phyloP scores from a whole-genome alignment of 2,113 vertebrate species.

The Glareola pratincola region DNA sequence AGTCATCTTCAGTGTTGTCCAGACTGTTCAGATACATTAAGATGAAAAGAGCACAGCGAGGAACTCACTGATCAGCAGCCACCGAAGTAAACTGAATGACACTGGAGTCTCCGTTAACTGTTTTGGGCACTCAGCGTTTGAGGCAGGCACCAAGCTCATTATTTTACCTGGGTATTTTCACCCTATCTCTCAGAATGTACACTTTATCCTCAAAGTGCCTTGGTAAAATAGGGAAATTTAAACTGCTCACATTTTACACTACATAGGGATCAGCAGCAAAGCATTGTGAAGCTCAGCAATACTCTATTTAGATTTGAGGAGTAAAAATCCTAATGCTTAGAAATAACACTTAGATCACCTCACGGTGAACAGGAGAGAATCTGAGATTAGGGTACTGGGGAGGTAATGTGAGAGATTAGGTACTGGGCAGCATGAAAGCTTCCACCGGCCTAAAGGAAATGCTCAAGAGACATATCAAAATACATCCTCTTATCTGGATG shows the following conservation, averaged over 20 bases:
- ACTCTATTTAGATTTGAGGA: neutral
- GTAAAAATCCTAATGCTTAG: neutral
- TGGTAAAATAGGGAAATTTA: neutral
- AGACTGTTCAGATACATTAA: neutral
- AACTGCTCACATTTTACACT: neutral
- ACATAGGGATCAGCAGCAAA: neutral
- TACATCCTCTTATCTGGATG: neutral
- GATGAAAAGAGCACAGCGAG: neutral
- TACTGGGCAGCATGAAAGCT: neutral
- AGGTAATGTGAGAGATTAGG: neutral
- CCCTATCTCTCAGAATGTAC: neutral
- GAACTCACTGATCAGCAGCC: neutral
- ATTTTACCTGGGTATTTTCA: neutral
- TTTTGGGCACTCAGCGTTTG: neutral
- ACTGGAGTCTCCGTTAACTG: neutral
- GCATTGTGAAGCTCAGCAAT: neutral
- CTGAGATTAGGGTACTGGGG: neutral
- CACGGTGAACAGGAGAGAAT: neutral
- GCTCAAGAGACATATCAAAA: neutral
- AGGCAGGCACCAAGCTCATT: neutral
- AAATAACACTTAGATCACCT: neutral
- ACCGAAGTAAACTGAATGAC: neutral
- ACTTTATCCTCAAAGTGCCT: neutral
- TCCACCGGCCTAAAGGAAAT: neutral
- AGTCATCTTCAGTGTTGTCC: neutral